Conservation (phyloP, 2,113 vertebrate species). For the Zingel zingel region DNA sequence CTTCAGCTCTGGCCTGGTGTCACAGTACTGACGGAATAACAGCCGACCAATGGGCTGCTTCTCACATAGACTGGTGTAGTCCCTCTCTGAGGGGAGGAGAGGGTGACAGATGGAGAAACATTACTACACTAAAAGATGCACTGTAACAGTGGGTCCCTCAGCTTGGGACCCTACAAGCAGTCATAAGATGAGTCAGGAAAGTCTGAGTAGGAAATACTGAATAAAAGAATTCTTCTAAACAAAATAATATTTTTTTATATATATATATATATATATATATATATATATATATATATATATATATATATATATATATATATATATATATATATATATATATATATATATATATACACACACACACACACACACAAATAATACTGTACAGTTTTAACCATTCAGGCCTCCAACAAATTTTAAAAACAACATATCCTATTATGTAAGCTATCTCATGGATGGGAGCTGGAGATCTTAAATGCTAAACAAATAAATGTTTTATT, state of each 20-base stretch:
- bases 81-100: constrained; percentile 84
- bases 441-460: neutral
- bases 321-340: too few species aligned
- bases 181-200: neutral
- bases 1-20: constrained; percentile 87
- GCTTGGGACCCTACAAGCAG: neutral
- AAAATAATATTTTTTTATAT: neutral
- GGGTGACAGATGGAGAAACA: neutral
- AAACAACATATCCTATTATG: neutral
- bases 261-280: too few species aligned
- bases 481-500: neutral
- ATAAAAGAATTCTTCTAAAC: too few species aligned
- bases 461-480: neutral
- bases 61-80: constrained; percentile 91
- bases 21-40: constrained; percentile 94
- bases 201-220: too few species aligned
- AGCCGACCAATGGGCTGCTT: constrained; percentile 93
- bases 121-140: neutral
- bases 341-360: too few species aligned
- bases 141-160: neutral
- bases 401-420: too few species aligned
- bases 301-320: too few species aligned
- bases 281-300: too few species aligned
- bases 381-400: neutral
- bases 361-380: neutral